These are phyloP conservation scores for Rhabdornis inornatus DNA, from an alignment of 2,113 vertebrate genomes.

Conservation along the genomic window DNA sequence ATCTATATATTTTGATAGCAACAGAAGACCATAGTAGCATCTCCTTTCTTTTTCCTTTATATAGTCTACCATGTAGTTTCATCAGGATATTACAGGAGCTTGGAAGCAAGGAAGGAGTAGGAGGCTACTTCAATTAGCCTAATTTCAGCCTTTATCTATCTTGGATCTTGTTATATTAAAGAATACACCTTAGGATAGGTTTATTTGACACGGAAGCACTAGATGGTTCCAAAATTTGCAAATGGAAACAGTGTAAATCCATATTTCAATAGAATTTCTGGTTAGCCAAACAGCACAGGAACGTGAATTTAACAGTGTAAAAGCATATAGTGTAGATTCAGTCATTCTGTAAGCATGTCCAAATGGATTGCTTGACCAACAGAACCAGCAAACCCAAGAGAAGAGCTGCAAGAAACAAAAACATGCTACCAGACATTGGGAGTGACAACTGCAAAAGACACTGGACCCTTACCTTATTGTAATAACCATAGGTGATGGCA, in stretches of 20 bases:
- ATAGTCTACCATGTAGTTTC: not conserved
- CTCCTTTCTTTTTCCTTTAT: not conserved
- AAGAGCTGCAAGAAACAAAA: not conserved
- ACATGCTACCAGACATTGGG: not conserved
- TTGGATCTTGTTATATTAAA: not conserved
- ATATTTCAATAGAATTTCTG: not conserved
- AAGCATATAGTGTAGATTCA: not conserved
- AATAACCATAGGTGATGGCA: slow-evolving; percentile 98
- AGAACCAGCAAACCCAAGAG: not conserved
- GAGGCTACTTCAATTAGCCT: not conserved
- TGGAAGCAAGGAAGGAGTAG: not conserved
- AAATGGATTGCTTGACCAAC: not conserved
- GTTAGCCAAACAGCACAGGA: not conserved
- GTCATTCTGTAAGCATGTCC: not conserved
- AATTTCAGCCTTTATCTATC: not conserved
- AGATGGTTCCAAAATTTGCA: not conserved
- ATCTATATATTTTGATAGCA: not conserved
- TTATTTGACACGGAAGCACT: not conserved
- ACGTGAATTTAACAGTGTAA: not conserved
- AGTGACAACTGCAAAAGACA: not conserved
- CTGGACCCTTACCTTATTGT: slow-evolving; percentile 88
- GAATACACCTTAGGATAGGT: not conserved
- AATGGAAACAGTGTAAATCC: not conserved
- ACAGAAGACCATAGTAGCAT: not conserved
- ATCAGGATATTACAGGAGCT: not conserved